Evolutionary conservation across 2,113 vertebrate species (phyloP).

Genomic region (Scytalopus superciliaris): DNA sequence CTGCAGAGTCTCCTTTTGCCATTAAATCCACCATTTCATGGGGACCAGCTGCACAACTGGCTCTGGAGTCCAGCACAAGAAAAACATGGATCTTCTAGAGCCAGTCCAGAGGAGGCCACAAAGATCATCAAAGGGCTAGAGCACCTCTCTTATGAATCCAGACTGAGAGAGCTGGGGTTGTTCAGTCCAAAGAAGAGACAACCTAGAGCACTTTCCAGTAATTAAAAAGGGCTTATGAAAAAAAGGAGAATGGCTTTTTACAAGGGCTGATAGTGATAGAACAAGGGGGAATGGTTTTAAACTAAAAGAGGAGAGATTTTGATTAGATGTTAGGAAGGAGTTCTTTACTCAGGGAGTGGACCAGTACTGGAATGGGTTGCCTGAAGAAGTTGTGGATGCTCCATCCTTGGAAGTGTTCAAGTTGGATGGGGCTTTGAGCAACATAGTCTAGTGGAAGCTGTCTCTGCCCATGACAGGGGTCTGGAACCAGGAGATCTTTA

Average conservation of each 20-base stretch:
- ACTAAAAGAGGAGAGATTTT: not conserved
- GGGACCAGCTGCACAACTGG: not conserved
- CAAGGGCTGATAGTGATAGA: not conserved
- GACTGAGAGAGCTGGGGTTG: not conserved
- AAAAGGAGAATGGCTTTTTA: not conserved
- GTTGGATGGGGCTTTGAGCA: not conserved
- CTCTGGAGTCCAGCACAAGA: not conserved
- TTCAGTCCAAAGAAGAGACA: not conserved
- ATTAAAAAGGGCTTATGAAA: not conserved
- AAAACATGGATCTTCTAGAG: not conserved
- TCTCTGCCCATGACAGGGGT: too few species aligned
- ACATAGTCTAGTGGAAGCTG: too few species aligned
- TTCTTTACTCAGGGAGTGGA: not conserved
- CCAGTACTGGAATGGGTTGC: not conserved
- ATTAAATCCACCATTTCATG: not conserved
- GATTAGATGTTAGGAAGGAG: not conserved
- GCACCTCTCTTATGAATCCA: not conserved
- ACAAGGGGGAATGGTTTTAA: not conserved
- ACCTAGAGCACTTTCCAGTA: not conserved
- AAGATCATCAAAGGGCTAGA: not conserved
- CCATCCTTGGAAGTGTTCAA: not conserved
- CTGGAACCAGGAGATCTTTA: not conserved
- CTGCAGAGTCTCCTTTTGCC: not conserved
- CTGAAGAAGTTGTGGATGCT: not conserved
- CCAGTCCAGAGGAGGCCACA: not conserved